Base-by-base conservation (phyloP, 2,113 vertebrate species). In the Holacanthus passer region DNA sequence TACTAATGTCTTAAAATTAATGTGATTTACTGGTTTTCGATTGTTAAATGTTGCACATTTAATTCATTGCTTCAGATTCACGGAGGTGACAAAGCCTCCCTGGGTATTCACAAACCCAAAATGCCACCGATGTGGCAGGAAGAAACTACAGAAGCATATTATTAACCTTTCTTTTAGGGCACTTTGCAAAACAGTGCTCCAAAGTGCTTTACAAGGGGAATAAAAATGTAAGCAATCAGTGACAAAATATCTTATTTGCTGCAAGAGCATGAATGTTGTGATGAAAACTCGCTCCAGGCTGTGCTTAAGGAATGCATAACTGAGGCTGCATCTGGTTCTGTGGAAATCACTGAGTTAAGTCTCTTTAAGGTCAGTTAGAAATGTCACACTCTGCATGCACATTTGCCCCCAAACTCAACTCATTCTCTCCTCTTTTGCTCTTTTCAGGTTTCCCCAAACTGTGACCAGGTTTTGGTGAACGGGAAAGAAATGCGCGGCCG, bases 401-500 rank as follows among this genome's bases (percentile, higher is more conserved):
- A 14, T 11, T 66, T 37, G n/a, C n/a, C 69, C 37, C 45, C 20
- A 27, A 22, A 62, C 56, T 56, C 24, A 37, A 11, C 1, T 16
- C 2, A 43, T 9, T 32, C 17, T 24, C 5, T 45, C 16, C 3
- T 58, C 35, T 68, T 62, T 27, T 43, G 3, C 20, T 39, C 4
- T 24, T 37, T 53, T 39, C 79, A 99, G 98, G 97, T 99, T 56
- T 97, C 98, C 20, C 91, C 95, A 13, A 95, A 87, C 82, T 99
- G 98, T 9, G 96, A 98, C 66, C 94, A 96, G 81, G 94, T 99
- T 52, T 95, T 98, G 50, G 97, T 98, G 82, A 99, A 98, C 0
- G 98, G 98, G 47, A 99, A 97, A 91, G 98, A 99, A 81, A 98
- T 99, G 97, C 96, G 96, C 31, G 97, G 98, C 59, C 96, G 92